A percentile compares a stretch with the other conserved stretches of the same genome.
Conservation (phyloP, 2,797 vertebrate genomes). For the Ceryle rudis region DNA sequence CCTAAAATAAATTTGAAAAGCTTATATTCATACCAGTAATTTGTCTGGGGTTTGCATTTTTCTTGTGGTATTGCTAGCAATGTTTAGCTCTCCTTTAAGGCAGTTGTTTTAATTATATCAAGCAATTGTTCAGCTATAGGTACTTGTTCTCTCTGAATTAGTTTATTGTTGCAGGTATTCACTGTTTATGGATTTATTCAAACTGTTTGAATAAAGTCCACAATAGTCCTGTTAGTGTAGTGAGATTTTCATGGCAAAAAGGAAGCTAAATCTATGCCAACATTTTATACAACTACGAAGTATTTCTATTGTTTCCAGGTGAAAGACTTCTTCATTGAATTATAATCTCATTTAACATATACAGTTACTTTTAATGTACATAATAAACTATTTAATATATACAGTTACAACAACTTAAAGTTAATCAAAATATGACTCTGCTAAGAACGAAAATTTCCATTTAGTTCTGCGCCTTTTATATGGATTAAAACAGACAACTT, state of each 20-base stretch:
- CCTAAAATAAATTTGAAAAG: background rate
- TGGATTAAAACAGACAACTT: background rate
- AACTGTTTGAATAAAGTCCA: conserved; percentile 19
- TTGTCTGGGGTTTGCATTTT: background rate
- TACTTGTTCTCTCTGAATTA: background rate
- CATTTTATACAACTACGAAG: background rate
- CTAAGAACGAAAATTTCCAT: background rate
- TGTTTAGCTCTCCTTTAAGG: background rate
- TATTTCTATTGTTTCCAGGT: background rate
- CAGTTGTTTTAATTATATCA: background rate
- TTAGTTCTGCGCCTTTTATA: background rate
- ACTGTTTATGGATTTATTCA: background rate
- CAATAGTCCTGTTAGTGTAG: background rate
- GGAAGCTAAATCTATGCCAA: background rate
- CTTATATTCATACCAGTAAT: background rate
- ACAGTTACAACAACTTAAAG: background rate
- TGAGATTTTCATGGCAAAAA: background rate
- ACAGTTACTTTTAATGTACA: background rate
- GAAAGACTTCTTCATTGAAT: background rate
- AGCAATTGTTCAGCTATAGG: background rate
- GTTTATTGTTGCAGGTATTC: background rate
- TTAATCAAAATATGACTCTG: background rate
- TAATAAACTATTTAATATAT: background rate
- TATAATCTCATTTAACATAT: background rate
- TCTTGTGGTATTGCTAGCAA: background rate